These are phyloP conservation scores for Limenitis camilla DNA, from an alignment of 2,888 invertebrate genomes.

Conservation along the genomic window DNA sequence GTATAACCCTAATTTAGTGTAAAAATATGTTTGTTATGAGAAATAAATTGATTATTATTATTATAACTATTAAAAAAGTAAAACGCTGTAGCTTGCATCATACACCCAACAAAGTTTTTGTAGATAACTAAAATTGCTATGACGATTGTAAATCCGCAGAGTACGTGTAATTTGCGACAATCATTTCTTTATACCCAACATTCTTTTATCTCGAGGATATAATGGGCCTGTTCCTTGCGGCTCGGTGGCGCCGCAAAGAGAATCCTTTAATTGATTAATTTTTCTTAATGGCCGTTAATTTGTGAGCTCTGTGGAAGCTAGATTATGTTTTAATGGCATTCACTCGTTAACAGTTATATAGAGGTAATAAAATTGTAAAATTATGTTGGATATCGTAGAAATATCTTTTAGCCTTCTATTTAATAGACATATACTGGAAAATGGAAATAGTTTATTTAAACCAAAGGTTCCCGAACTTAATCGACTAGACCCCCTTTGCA, in stretches of 20 bases:
- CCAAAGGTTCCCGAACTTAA: neutral
- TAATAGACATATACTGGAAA: too few species aligned
- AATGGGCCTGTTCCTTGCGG: slow-evolving; percentile 5
- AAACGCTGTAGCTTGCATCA: slow-evolving; percentile 16
- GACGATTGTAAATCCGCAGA: slow-evolving; percentile 21
- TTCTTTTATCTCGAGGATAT: slow-evolving; percentile 4
- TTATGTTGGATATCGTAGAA: too few species aligned
- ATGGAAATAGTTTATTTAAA: too few species aligned
- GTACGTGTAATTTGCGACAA: slow-evolving; percentile 21
- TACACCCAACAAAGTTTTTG: slow-evolving; percentile 21
- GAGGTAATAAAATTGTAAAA: too few species aligned
- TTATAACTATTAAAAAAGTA: neutral
- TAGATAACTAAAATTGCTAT: slow-evolving; percentile 19
- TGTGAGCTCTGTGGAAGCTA: neutral
- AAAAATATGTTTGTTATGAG: too few species aligned
- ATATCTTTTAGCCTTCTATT: too few species aligned
- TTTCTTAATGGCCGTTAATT: slow-evolving; percentile 1
- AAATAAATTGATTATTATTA: too few species aligned
- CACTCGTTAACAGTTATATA: too few species aligned
- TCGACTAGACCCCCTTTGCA: too few species aligned
- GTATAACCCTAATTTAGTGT: too few species aligned
- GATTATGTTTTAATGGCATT: neutral
- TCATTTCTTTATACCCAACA: slow-evolving; percentile 17
- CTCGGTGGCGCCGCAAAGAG: slow-evolving; percentile 1
- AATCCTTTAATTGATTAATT: neutral